Base-by-base conservation (phyloP, 2,888 invertebrate species). In the Mesorhabditis belari region DNA sequence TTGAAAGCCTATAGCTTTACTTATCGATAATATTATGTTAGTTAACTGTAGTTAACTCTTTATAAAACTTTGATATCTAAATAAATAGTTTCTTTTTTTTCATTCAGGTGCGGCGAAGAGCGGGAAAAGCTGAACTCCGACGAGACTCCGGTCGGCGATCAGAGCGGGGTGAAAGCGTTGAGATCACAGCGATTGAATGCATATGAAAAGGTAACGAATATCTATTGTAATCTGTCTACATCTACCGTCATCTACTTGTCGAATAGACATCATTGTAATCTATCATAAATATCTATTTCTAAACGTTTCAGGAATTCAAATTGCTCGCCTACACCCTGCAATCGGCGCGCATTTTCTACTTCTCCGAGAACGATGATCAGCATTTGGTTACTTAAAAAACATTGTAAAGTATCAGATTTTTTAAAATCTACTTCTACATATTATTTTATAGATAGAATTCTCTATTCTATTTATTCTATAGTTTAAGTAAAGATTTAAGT, bases 261-360 rank as follows among this genome's bases (percentile, higher is more conserved):
- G n/a, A n/a, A n/a, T n/a, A n/a, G n/a, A n/a, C n/a, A n/a, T n/a
- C n/a, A n/a, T n/a, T n/a, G n/a, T n/a, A n/a, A n/a, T n/a, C n/a
- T n/a, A n/a, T n/a, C n/a, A n/a, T n/a, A n/a, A n/a, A n/a, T 35
- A 27, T 44, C 5, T 28, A 27, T 27, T 58, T 71, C 17, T 4
- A 24, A 21, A 35, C 12, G 44, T 86, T 80, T 54, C 85, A 89
- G 85, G 95, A 96, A 84, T 95, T 90, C 82, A 89, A 90, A 81
- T 84, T 95, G 66, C 84, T 96, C 3, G 90, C 90, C 82, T 94
- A 90, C 81, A 92, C 90, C 77, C 86, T 95, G 60, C 91, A 90
- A 71, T 94, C 94, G 82, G 93, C 95, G 5, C 87, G 91, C 82
- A 91, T 95, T 81, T 94, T 96, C 84, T 96, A 96, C 82, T 88